Conservation (phyloP, 2,888 invertebrate species). For the Oligia fasciuncula region DNA sequence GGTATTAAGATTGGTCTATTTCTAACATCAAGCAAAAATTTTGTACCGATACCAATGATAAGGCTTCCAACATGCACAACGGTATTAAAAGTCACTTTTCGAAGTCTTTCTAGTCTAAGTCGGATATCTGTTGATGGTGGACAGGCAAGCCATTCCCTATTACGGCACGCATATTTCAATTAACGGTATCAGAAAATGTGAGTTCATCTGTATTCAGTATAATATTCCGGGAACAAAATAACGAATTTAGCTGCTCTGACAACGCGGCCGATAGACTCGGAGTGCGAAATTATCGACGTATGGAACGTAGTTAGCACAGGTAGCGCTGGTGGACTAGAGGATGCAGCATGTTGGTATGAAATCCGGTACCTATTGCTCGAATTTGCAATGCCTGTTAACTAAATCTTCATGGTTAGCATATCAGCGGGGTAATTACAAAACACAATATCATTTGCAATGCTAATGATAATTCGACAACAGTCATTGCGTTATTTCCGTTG, state of each 20-base stretch:
- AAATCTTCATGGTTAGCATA: background rate
- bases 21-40: background rate
- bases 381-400: background rate
- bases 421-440: background rate
- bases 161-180: constrained; percentile 9
- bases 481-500: background rate
- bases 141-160: background rate
- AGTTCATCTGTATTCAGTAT: background rate
- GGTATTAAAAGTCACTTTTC: constrained; percentile 4
- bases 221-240: constrained; percentile 5
- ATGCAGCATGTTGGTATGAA: background rate
- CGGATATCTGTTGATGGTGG: background rate
- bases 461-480: background rate
- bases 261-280: background rate
- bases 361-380: background rate
- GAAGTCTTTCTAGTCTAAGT: background rate
- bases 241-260: background rate
- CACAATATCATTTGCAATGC: background rate
- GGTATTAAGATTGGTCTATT: background rate
- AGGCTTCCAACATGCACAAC: constrained; percentile 6
- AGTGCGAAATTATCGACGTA: background rate
- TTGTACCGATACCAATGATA: background rate
- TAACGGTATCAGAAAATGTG: constrained; percentile 2
- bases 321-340: background rate
- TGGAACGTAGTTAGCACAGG: background rate